Conservation (phyloP, 2,797 vertebrate species). For the Lepilemur ruficaudatus region DNA sequence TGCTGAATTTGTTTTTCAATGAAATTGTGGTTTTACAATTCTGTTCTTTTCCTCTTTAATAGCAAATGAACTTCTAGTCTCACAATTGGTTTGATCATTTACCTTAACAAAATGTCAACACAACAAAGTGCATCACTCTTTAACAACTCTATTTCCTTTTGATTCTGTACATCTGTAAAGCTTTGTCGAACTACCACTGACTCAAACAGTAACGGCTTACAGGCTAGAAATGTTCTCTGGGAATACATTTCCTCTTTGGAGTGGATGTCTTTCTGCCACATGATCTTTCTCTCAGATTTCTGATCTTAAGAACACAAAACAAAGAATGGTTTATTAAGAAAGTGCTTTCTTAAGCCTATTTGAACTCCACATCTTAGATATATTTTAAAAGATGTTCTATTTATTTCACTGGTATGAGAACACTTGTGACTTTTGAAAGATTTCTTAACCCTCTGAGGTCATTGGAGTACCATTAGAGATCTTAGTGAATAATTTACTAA, state of each 20-base stretch:
- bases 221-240: neutral
- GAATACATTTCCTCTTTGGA: neutral
- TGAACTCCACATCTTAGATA: neutral
- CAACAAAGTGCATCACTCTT: neutral
- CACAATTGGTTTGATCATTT: neutral
- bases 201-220: neutral
- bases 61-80: neutral
- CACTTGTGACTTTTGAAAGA: neutral
- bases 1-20: slow-evolving; percentile 37
- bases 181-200: neutral
- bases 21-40: neutral
- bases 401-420: neutral
- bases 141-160: neutral
- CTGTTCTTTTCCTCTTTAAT: neutral
- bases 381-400: neutral
- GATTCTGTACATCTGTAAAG: neutral
- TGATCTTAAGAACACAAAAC: slow-evolving; percentile 14
- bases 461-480: neutral
- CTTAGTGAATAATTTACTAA: neutral
- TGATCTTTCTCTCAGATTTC: slow-evolving; percentile 12
- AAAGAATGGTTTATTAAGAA: slow-evolving; percentile 12
- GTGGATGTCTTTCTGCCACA: neutral
- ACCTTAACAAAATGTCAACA: neutral
- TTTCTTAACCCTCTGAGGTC: neutral
- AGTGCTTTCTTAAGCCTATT: neutral